Evolutionary conservation across 2,888 invertebrate genomes (phyloP), one percentile per base, ranked within the genome.

Genomic region (Merodon equestris): DNA sequence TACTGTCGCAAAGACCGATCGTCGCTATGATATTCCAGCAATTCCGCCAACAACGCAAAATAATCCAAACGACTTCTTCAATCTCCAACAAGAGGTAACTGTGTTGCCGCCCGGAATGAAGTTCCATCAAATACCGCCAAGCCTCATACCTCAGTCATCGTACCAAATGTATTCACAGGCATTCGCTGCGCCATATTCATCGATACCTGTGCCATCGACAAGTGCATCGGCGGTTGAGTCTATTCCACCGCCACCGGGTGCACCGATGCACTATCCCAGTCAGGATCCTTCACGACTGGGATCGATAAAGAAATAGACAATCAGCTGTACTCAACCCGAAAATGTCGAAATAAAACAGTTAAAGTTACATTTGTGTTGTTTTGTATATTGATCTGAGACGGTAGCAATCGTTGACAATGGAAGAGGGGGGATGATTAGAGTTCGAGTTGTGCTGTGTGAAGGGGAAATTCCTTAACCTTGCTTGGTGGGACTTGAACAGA

Each of bases 241-340:
- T 56, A 87, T 90, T 76, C 87, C 88, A 47, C 86, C 88, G 34
- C 87, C 89, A 18, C 87, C 89, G 2, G 88, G 91, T 1, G 91
- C 92, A 7, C 89, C 92, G 0, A 90, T 93, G 51, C 97, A 98
- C 89, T 99, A 99, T 91, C 98, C 99, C 2, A 97, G 97, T 86
- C 99, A 99, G 89, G 99, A 99, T 91, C 99, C 99, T 0, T 93
- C 95, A 42, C 91, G 97, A 27, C 92, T 98, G 89, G 98, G 98
- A 0, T 93, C 96, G 0, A 75, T 87, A 0, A 88, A 89, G 61
- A 88, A 89, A 81, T 88, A 82, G 10, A 44, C 15, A 4, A 27
- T 9, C 17, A 0, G 44, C 4, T 44, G 36, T 9, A 45, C 36
- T 0, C 18, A 27, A 12, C 27, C n/a, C 4, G n/a, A 44, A 10